Base-by-base conservation (phyloP, 2,888 invertebrate species). In the Cryptocheilus praepositus region DNA sequence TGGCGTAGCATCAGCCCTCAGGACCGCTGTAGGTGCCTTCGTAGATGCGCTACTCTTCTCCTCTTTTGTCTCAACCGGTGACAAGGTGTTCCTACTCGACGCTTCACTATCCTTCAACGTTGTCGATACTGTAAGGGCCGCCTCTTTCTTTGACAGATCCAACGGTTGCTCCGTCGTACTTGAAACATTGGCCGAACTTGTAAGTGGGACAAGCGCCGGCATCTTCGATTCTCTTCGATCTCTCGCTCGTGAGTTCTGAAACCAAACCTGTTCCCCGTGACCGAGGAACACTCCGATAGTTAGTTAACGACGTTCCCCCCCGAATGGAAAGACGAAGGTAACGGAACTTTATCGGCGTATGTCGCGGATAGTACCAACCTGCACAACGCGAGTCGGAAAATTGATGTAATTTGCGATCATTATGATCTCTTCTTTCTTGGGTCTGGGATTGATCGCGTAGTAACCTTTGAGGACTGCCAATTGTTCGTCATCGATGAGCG, bases 401-500 rank as follows among this genome's bases (percentile, higher is more conserved):
- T 91, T 90, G 60, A 93, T 91, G 81, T 91, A 90, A 71, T 95
- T 93, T 2, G 98, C 98, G 81, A 99, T 96, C 86, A 94, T 93
- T 60, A 95, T 94, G 80, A 99, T 93, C 86, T 98, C 98, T 79
- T 97, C 97, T 57, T 98, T 94, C 85, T 96, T 96, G 1, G 99
- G 99, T 70, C 98, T 92, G 8, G 98, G 95, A 89, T 99, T 98
- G 19, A 94, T 89, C 58, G 95, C 92, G 88, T 98, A 99, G 86
- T 97, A 95, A 71, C 95, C 94, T 86, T 96, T 96, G 61, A 99
- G 91, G 63, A 97, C 92, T 52, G 93, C 92, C 83, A 98, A 93
- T 88, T 99, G 98, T 85, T 97, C 97, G 83, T 98, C 98, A 52
- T 95, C 96, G 73, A 99, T 95, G 73, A 98, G 93, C 7, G 98